Conservation (phyloP, 2,888 invertebrate species). For the Druceiella hillmani region DNA sequence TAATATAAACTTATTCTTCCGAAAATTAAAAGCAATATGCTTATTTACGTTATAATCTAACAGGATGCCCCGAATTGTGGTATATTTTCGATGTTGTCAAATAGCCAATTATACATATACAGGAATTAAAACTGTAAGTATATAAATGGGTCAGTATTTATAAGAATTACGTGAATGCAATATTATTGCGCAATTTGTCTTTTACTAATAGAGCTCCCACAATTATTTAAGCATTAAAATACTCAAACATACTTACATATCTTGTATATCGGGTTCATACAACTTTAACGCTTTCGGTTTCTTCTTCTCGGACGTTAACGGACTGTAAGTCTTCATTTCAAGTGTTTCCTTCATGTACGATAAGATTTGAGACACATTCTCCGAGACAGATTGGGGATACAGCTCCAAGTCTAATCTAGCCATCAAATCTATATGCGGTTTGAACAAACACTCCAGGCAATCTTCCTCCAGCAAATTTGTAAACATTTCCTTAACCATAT, state of each 20-base stretch:
- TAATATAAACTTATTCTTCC: too few relatives aligned
- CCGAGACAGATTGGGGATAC: constrained; percentile 56
- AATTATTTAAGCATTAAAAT: too few relatives aligned
- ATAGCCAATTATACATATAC: too few relatives aligned
- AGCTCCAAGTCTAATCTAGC: constrained; percentile 51
- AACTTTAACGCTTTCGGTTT: constrained; percentile 76
- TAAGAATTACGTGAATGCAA: too few relatives aligned
- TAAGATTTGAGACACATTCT: constrained; percentile 37
- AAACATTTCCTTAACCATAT: constrained; percentile 56
- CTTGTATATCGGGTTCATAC: constrained; percentile 82
- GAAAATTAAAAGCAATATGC: too few relatives aligned
- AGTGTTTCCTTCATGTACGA: constrained; percentile 46
- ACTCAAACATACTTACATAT: constrained; percentile 65
- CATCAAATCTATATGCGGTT: constrained; percentile 51
- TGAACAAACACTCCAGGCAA: constrained; percentile 45
- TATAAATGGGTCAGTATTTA: too few relatives aligned
- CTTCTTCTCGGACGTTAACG: constrained; percentile 56
- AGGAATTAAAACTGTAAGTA: too few relatives aligned
- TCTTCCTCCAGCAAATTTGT: constrained; percentile 43
- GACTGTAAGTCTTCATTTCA: constrained; percentile 51
- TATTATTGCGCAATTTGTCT: too few relatives aligned
- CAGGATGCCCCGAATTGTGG: too few relatives aligned
- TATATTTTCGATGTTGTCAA: too few relatives aligned
- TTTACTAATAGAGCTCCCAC: too few relatives aligned
- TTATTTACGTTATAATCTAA: too few relatives aligned